Percentiles rank a stretch among this genome's conserved stretches.
Conservation (phyloP, 2,113 vertebrate genomes). For the Rattus norvegicus region DNA sequence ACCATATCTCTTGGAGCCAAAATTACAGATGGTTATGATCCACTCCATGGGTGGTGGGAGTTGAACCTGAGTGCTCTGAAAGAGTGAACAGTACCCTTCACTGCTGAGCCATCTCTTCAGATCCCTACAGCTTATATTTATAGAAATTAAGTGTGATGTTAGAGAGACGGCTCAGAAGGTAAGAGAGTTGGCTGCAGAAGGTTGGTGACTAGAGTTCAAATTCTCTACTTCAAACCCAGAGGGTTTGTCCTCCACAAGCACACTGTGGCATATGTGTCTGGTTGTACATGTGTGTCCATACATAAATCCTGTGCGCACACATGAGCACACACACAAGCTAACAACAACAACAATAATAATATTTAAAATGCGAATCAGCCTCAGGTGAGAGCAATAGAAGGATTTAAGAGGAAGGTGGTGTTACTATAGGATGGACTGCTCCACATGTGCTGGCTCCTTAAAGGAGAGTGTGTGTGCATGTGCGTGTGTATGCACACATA, state of each 20-base stretch:
- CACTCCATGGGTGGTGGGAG: neutral
- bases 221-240: neutral
- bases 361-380: neutral
- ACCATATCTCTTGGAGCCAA: neutral
- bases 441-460: neutral
- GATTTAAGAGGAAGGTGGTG: neutral
- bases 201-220: neutral
- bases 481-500: neutral
- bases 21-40: neutral
- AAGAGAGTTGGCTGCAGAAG: neutral
- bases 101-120: neutral
- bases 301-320: neutral
- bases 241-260: neutral
- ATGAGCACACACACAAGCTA: neutral
- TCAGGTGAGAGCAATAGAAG: no score
- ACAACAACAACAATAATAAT: neutral
- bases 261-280: neutral
- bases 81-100: neutral
- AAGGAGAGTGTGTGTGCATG: no score
- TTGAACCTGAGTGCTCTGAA: neutral
- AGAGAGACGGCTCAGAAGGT: neutral
- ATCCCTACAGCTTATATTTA: neutral
- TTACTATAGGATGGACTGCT: neutral
- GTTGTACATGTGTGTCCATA: neutral
- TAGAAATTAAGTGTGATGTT: neutral